Evolutionary conservation across 1,140 invertebrate genomes (phyloP), one percentile per base, ranked within the genome.

Genomic region (Sycophaga agraensis): DNA sequence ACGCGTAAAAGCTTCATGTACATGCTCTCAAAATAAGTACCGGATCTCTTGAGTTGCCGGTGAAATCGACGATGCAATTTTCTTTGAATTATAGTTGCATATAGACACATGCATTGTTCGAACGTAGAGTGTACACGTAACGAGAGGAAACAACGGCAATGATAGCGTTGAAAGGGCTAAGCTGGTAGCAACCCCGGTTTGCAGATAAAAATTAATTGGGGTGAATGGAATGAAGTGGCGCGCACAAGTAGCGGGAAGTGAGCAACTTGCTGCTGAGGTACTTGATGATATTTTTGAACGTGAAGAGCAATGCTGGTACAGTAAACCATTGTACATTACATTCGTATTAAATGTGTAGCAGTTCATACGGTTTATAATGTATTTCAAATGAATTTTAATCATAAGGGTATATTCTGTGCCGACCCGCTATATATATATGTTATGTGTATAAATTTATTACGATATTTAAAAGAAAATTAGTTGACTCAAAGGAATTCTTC

Each of bases 181-280:
- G 40, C 9, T 34, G 16, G 16, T 7, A 14, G 24, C 11, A 8
- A 55, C 64, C 65, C 68, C 70, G 76, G 76, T n/a, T 78, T 69
- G 72, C 68, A 77, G 73, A 77, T 76, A 73, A 77, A 76, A 79
- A 79, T 78, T 75, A 79, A 80, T 78, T 77, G 77, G 74, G n/a
- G 68, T 72, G 74, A 79, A 78, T 77, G 69, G 71, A 73, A 68
- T 77, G 72, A 68, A 78, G 73, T 76, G 66, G 69, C 68, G n/a
- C n/a, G 66, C 70, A 67, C 70, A 74, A 78, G 77, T 74, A 76
- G 73, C 76, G 78, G 78, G 78, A 80, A 80, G 75, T 78, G 78
- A 77, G 71, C 78, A 79, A 71, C 76, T 73, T 69, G 49, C 48
- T 56, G 59, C 48, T 17, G 26, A 37, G 40, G 21, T 42, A 57